Evolutionary conservation across 2,888 invertebrate genomes (phyloP), one percentile per base, ranked within the genome.

Genomic region (Lamellibrachia columna): DNA sequence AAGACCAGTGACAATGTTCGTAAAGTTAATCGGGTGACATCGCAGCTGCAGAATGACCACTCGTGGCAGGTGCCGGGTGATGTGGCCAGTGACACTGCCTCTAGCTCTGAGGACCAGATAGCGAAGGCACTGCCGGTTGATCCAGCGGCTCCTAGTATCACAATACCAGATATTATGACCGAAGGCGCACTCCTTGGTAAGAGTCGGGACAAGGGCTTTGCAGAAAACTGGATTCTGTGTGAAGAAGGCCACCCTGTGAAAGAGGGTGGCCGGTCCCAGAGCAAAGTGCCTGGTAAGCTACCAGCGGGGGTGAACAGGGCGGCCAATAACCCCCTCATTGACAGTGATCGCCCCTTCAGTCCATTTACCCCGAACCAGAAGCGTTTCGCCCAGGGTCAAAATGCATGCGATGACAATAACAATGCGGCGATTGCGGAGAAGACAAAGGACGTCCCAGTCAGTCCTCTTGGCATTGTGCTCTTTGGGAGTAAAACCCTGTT

Each of bases 271-370:
- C 75, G 22, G 6, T 15, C 11, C 22, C 75, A 75, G 15, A 11
- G 22, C n/a, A 75, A 75, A n/a, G 75, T 75, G 22, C 75, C 75
- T 15, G n/a, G 75, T 75, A 75, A 75, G 22, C 75, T 15, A 75
- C n/a, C 15, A n/a, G 4, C n/a, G 11, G 75, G 15, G 75, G 22
- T 22, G 22, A 75, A 22, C 75, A 22, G 75, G 22, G 3, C 22
- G 1, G 22, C 75, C 75, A 75, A 15, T 75, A 75, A 75, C 75
- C 75, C 75, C 22, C 75, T 75, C 75, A 75, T 75, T 75, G 75
- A 75, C 75, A 75, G 75, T 22, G 22, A 75, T n/a, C 75, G 75
- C 75, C 75, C 75, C n/a, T 75, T 75, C 75, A 75, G 75, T 75
- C 75, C 75, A 15, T 75, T 75, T 75, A 75, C 75, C 22, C 4